Conservation (phyloP, 2,113 vertebrate genomes). For the Peromyscus californicus region DNA sequence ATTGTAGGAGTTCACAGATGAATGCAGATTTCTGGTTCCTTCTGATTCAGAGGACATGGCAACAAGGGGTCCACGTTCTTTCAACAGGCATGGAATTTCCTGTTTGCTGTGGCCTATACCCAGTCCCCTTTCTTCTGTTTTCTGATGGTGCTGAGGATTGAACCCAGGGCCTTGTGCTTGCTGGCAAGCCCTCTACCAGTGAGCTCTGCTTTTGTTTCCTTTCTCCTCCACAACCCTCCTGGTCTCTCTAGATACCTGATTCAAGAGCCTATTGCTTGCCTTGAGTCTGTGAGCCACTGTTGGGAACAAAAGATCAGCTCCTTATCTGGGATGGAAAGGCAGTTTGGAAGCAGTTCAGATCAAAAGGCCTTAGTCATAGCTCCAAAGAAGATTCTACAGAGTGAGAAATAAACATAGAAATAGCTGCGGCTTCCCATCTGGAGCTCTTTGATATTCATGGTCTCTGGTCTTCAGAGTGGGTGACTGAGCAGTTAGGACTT, state of each 20-base stretch:
- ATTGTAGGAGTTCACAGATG: background rate
- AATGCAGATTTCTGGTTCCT: conserved; percentile 5
- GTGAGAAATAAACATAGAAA: conserved; percentile 43
- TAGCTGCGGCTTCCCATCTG: conserved; percentile 2
- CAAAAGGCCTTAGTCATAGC: conserved; percentile 69
- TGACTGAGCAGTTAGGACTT: background rate
- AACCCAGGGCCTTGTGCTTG: background rate
- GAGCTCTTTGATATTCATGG: conserved; percentile 33
- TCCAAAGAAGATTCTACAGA: conserved; percentile 63
- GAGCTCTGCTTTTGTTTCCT: background rate
- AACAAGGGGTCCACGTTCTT: background rate
- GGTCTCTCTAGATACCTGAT: background rate
- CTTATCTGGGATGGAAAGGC: conserved; percentile 63
- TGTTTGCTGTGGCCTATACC: background rate
- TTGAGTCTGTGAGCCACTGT: background rate
- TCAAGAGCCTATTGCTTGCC: background rate
- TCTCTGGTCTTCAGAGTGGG: conserved; percentile 61
- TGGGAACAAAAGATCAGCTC: conserved; percentile 40
- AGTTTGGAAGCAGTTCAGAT: conserved; percentile 72
- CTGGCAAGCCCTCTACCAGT: background rate
- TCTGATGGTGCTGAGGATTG: background rate
- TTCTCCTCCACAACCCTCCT: background rate
- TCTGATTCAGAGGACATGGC: background rate
- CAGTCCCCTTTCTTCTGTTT: background rate
- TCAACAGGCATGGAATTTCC: background rate